Evolutionary conservation across 2,888 invertebrate species (phyloP).

Genomic region (Ceraclea dissimilis): DNA sequence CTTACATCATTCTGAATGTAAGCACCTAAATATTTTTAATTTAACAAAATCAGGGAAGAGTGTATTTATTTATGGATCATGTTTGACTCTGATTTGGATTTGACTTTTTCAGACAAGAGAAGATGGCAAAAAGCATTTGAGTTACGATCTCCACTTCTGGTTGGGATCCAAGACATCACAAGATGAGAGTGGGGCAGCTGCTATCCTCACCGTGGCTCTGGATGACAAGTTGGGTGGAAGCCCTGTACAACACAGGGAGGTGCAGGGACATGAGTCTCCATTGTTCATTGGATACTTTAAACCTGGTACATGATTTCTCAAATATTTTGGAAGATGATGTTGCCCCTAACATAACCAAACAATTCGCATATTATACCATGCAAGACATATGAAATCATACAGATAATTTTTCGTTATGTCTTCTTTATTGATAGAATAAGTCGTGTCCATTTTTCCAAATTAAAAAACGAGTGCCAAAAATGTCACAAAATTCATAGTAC

Average conservation of each 20-base stretch:
- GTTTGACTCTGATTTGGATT: no score
- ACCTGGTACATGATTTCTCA: constrained; percentile 52
- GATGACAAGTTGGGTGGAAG: constrained; percentile 78
- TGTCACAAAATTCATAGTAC: no score
- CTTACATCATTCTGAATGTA: constrained; percentile 76
- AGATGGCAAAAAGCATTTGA: constrained; percentile 45
- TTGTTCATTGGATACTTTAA: constrained; percentile 76
- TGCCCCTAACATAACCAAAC: no score
- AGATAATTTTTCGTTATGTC: no score
- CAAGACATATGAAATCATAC: no score
- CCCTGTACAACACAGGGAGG: constrained; percentile 81
- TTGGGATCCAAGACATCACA: constrained; percentile 72
- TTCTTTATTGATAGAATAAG: no score
- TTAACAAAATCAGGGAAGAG: background rate
- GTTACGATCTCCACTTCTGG: constrained; percentile 86
- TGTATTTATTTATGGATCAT: background rate
- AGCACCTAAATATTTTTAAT: constrained; percentile 35
- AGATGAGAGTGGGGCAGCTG: constrained; percentile 70
- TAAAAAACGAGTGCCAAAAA: no score
- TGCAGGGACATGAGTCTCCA: constrained; percentile 81
- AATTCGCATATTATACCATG: no score
- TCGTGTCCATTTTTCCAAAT: no score
- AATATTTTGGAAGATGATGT: background rate
- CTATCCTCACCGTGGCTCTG: constrained; percentile 70
- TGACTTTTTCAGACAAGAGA: constrained; percentile 62